Base-by-base conservation (phyloP, 2,797 vertebrate genomes). In the Micromesistius poutassou region DNA sequence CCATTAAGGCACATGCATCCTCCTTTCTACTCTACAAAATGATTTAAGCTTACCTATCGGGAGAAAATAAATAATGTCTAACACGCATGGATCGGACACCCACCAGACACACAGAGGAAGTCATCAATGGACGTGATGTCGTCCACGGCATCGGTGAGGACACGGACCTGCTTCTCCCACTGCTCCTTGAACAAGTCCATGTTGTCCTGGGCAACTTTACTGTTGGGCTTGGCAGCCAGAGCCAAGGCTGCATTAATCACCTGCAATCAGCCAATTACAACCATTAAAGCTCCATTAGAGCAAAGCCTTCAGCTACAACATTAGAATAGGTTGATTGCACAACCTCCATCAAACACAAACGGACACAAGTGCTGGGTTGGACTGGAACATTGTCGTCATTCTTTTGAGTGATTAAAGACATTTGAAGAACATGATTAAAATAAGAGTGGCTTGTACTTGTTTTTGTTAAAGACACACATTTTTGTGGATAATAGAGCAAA, bases 171-270 rank as follows among this genome's bases (percentile, higher is more conserved):
- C 81, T 99, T 99, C 92, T 99, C 98, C 98, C 98, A 99, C 82
- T 97, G 96, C 82, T 99, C 97, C 91, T 99, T 99, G 85, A 99
- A 99, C 84, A 99, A 94, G 0, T 99, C 98, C 98, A 99, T 99
- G 92, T 99, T 99, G 93, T 99, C 98, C 91, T 98, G 98, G 74
- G 98, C 98, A 79, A 99, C 98, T 93, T 99, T 99, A 94, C 98
- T 99, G 90, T 98, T 96, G 81, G 97, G 97, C 80, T 97, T 98
- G 79, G 97, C 97, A 92, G 97, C 96, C 80, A 98, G 94, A 88
- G 96, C 97, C 87, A 99, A 88, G 0, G 97, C 98, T 74, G 97
- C 98, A 86, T 99, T 99, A 92, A 99, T 98, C 88, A 99, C 98
- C 98, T 98, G 93, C 88, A 93, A 94, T 91, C 78, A 91, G 86